phyloP scores from a whole-genome alignment of 2,113 vertebrate genomes.

The Xyliphius kryptos region DNA sequence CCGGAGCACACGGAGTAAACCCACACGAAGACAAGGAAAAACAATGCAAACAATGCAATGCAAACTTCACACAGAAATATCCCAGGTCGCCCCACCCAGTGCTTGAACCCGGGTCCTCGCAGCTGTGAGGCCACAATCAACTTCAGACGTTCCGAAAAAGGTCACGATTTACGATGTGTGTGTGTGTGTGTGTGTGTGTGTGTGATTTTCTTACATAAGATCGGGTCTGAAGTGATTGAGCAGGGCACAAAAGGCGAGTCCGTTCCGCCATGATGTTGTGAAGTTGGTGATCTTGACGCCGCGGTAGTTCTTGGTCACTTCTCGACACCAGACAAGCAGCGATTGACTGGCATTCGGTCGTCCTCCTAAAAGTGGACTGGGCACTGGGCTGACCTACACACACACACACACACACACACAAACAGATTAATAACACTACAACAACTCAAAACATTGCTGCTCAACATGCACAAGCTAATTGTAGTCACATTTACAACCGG shows the following conservation, averaged over 20 bases:
- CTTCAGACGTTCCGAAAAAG: too few species aligned
- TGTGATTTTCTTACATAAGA: slow-evolving; percentile 73
- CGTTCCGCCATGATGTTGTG: slow-evolving; percentile 97
- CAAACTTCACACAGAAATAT: too few species aligned
- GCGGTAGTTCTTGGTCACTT: slow-evolving; percentile 95
- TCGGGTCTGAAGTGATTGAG: slow-evolving; percentile 95
- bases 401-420: not conserved
- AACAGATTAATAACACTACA: too few species aligned
- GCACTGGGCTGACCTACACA: slow-evolving; percentile 83
- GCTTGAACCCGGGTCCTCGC: too few species aligned
- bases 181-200: slow-evolving; percentile 3
- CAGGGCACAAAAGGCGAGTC: slow-evolving; percentile 96
- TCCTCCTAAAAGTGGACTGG: slow-evolving; percentile 85
- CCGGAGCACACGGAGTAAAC: too few species aligned
- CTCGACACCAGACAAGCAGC: slow-evolving; percentile 91
- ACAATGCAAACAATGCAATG: too few species aligned
- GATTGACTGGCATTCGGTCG: slow-evolving; percentile 96
- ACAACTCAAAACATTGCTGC: slow-evolving; percentile 19
- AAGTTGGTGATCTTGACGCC: slow-evolving; percentile 99
- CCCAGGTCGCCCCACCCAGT: too few species aligned
- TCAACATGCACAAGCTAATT: too few species aligned
- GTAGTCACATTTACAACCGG: too few species aligned
- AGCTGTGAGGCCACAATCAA: too few species aligned
- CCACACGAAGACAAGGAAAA: too few species aligned
- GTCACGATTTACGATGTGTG: too few species aligned